phyloP scores from a whole-genome alignment of 2,888 invertebrate species.

The Nomada ruficornis region DNA sequence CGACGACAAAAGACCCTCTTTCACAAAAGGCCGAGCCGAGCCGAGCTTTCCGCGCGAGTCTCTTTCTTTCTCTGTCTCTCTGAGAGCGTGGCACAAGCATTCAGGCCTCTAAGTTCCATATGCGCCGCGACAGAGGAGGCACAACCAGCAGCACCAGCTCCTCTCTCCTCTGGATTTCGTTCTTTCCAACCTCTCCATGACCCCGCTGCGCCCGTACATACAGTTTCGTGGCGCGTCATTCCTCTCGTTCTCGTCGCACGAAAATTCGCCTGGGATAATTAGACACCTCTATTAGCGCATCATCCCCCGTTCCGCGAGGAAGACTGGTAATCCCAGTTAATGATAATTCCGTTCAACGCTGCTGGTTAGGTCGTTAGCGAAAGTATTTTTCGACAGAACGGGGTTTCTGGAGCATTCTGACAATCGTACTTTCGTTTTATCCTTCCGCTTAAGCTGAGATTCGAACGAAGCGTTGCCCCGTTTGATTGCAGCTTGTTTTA shows the following conservation, averaged over 20 bases:
- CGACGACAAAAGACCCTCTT: slow-evolving; percentile 75
- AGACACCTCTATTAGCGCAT: slow-evolving; percentile 27
- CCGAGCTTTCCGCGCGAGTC: slow-evolving; percentile 71
- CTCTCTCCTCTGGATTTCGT: slow-evolving; percentile 15
- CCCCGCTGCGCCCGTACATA: slow-evolving; percentile 5
- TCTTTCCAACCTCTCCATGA: slow-evolving; percentile 26
- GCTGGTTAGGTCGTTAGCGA: slow-evolving; percentile 36
- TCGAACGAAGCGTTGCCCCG: background rate
- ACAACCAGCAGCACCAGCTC: slow-evolving; percentile 6
- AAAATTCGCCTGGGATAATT: slow-evolving; percentile 45
- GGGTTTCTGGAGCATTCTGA: slow-evolving; percentile 30
- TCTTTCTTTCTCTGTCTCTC: slow-evolving; percentile 55
- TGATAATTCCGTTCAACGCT: slow-evolving; percentile 50
- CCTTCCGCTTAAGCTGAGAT: background rate
- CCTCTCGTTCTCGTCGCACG: slow-evolving; percentile 6
- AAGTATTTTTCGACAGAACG: slow-evolving; percentile 38
- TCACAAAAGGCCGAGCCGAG: slow-evolving; percentile 78
- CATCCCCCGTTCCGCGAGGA: slow-evolving; percentile 3
- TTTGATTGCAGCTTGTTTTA: background rate
- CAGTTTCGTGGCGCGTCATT: slow-evolving; percentile 4
- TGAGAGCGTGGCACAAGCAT: slow-evolving; percentile 58
- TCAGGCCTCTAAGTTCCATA: slow-evolving; percentile 68
- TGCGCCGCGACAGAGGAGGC: slow-evolving; percentile 42
- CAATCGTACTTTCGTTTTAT: slow-evolving; percentile 3
- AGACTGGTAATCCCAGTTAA: slow-evolving; percentile 31